phyloP scores from a whole-genome alignment of 2,113 vertebrate genomes.

The human (Homo sapiens) region DNA sequence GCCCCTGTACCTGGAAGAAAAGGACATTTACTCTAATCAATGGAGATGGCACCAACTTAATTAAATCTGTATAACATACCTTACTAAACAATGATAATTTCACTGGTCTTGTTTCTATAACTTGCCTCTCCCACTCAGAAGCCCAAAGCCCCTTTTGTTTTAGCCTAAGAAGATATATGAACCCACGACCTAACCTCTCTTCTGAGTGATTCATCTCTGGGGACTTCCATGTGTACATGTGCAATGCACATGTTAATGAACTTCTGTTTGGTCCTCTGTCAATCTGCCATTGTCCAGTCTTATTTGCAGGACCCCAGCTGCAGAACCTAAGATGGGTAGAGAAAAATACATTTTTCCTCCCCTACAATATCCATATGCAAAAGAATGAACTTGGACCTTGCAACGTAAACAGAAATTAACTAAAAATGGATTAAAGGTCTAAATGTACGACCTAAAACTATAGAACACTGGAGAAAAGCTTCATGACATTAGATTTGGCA shows the following conservation, averaged over 20 bases:
- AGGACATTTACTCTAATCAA: not conserved
- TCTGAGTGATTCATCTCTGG: not conserved
- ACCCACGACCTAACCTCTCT: fast-evolving
- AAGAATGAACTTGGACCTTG: not conserved
- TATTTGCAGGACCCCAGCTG: not conserved
- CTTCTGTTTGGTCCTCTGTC: not conserved
- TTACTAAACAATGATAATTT: not conserved
- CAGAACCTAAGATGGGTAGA: not conserved
- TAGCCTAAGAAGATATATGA: not conserved
- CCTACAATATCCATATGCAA: not conserved
- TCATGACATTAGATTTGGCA: not conserved
- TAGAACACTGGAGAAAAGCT: not conserved
- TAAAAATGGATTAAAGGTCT: not conserved
- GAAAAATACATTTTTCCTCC: not conserved
- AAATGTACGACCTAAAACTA: not conserved
- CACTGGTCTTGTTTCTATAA: not conserved
- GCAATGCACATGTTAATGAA: fast-evolving
- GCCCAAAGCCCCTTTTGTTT: not conserved
- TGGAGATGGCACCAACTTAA: not conserved
- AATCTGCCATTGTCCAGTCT: not conserved
- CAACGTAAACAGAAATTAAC: not conserved
- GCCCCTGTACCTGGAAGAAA: not conserved
- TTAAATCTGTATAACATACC: not conserved
- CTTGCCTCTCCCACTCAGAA: not conserved
- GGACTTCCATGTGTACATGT: too few species aligned